These are phyloP conservation scores for Urophycis tenuis DNA, from an alignment of 2,797 vertebrate genomes.

Conservation along the genomic window DNA sequence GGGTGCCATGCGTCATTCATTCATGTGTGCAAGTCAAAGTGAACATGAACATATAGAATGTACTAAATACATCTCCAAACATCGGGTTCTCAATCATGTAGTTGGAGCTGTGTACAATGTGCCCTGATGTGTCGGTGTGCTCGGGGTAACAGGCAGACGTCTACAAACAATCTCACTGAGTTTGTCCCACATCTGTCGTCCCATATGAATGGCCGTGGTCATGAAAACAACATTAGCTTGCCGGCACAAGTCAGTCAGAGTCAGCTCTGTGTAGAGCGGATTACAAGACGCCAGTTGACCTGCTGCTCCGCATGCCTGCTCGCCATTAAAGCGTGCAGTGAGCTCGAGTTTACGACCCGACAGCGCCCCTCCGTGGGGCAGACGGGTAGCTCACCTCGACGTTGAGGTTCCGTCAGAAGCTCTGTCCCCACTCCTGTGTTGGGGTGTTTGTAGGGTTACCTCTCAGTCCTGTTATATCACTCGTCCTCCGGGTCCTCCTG, in stretches of 20 bases:
- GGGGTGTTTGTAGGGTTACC: conserved; percentile 23
- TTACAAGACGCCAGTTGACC: not conserved
- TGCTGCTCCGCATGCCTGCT: conserved; percentile 11
- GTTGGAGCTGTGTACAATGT: too few species aligned
- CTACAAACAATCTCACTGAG: not conserved
- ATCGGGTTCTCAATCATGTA: too few species aligned
- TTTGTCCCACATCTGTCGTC: not conserved
- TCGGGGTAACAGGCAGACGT: not conserved
- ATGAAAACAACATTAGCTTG: not conserved
- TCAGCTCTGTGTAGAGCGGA: not conserved
- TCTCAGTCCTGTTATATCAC: conserved; percentile 30
- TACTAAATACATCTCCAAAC: too few species aligned
- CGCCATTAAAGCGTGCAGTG: not conserved
- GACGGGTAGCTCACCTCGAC: conserved; percentile 14
- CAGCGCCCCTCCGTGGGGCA: conserved; percentile 14
- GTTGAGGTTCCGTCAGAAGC: not conserved
- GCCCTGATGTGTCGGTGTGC: not conserved
- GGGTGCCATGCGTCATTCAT: not conserved
- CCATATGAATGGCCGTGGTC: not conserved
- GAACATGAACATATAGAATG: not conserved
- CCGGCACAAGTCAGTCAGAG: not conserved
- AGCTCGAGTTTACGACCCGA: conserved; percentile 3
- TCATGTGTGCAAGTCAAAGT: not conserved
- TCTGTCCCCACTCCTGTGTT: not conserved
- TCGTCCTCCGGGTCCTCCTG: conserved; percentile 39